phyloP scores from a whole-genome alignment of 2,888 invertebrate genomes.

The Agrochola lota region DNA sequence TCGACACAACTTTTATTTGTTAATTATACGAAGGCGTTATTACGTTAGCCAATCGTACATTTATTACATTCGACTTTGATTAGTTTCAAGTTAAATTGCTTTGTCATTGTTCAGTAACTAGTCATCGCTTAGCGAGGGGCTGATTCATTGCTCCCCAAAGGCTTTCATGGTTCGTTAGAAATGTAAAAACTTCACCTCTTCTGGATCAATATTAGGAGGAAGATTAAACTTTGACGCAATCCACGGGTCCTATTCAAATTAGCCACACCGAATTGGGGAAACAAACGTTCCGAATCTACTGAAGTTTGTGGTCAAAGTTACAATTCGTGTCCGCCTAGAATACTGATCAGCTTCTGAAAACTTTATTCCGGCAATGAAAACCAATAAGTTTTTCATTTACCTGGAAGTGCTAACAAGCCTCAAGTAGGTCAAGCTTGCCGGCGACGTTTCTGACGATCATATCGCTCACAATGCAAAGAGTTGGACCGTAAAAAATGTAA shows the following conservation, averaged over 20 bases:
- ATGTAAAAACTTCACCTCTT: slow-evolving; percentile 83
- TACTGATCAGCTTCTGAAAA: slow-evolving; percentile 70
- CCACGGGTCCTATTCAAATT: slow-evolving; percentile 77
- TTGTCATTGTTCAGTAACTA: slow-evolving; percentile 62
- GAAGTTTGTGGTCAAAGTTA: slow-evolving; percentile 75
- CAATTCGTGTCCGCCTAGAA: slow-evolving; percentile 69
- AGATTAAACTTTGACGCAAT: slow-evolving; percentile 81
- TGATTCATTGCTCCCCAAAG: slow-evolving; percentile 77
- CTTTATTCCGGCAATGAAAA: slow-evolving; percentile 59
- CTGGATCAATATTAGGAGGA: slow-evolving; percentile 81
- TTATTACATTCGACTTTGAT: slow-evolving; percentile 49
- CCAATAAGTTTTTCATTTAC: slow-evolving; percentile 66
- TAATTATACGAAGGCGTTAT: slow-evolving; percentile 29
- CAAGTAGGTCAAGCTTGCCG: slow-evolving; percentile 69
- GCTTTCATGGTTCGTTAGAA: slow-evolving; percentile 83
- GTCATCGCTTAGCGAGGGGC: slow-evolving; percentile 63
- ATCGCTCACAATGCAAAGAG: slow-evolving; percentile 66
- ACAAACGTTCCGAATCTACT: slow-evolving; percentile 72
- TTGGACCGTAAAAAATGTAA: slow-evolving; percentile 67
- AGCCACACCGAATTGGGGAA: slow-evolving; percentile 74
- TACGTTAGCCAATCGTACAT: slow-evolving; percentile 36
- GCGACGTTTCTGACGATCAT: slow-evolving; percentile 70
- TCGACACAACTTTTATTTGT: slow-evolving; percentile 16
- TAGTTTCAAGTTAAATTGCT: slow-evolving; percentile 62
- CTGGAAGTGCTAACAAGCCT: slow-evolving; percentile 65